A percentile compares a stretch with the other conserved stretches of the same genome.
Evolutionary conservation across 2,113 vertebrate species (phyloP).

Genomic region (Struthidea cinerea): DNA sequence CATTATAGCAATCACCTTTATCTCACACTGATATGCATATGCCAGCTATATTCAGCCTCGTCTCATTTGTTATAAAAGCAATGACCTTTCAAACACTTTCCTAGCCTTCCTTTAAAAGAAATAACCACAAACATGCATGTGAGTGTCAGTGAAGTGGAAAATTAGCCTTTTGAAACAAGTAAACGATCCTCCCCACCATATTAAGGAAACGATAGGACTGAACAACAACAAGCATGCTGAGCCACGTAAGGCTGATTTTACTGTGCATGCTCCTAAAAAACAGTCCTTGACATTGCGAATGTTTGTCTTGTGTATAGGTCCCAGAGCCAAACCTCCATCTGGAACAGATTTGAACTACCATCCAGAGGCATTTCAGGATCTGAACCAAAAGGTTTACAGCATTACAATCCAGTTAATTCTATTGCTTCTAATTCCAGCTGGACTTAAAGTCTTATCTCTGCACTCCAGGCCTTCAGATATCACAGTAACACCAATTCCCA

Average conservation of each 20-base stretch:
- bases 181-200: not conserved
- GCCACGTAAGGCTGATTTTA: not conserved
- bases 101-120: not conserved
- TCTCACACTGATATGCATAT: not conserved
- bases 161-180: not conserved
- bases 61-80: constrained; percentile 14
- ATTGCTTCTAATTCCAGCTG: constrained; percentile 64
- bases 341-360: constrained; percentile 50
- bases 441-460: constrained; percentile 76
- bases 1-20: not conserved
- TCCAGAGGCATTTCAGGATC: constrained; percentile 58
- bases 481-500: constrained; percentile 62
- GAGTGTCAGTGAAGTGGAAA: not conserved
- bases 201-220: not conserved
- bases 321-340: constrained; percentile 37
- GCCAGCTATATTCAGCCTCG: not conserved
- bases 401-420: constrained; percentile 66
- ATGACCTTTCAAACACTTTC: constrained; percentile 26
- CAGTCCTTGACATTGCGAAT: constrained; percentile 10
- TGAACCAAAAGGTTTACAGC: constrained; percentile 59
- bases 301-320: not conserved
- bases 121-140: not conserved
- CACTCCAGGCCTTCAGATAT: constrained; percentile 71
- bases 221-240: not conserved
- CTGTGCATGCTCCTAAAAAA: not conserved